A percentile compares a stretch with the other conserved stretches of the same genome.
Evolutionary conservation across 2,797 vertebrate genomes (phyloP).

Genomic region (Enteromius paludinosus): DNA sequence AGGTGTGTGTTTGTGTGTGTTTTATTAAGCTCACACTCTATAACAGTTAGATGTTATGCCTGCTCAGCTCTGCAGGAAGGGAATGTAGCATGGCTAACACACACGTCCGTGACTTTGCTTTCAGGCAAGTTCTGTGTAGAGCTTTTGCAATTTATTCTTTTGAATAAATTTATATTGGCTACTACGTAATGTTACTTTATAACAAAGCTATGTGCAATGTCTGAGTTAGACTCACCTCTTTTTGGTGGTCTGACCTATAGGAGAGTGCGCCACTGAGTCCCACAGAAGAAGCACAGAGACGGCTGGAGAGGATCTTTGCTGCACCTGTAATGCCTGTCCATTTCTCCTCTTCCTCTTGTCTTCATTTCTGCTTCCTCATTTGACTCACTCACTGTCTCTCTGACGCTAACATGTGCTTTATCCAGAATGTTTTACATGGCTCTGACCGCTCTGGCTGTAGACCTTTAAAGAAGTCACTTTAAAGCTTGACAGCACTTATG

Average conservation of each 20-base stretch:
- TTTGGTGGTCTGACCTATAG: slow-evolving; percentile 81
- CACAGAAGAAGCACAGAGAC: slow-evolving; percentile 86
- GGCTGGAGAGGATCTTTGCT: slow-evolving; percentile 93
- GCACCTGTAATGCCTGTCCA: slow-evolving; percentile 81
- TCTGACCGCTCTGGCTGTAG: slow-evolving; percentile 18
- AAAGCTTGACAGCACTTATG: not conserved
- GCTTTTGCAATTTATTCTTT: slow-evolving; percentile 33
- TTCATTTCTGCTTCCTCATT: slow-evolving; percentile 13
- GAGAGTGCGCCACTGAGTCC: slow-evolving; percentile 79
- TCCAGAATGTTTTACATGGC: not conserved
- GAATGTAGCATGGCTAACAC: slow-evolving; percentile 46
- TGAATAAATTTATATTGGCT: slow-evolving; percentile 18
- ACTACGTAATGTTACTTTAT: not conserved
- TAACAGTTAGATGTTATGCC: slow-evolving; percentile 6
- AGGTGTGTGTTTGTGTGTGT: slow-evolving; percentile 52
- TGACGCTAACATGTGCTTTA: slow-evolving; percentile 16
- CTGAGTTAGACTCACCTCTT: slow-evolving; percentile 55
- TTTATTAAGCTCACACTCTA: slow-evolving; percentile 13
- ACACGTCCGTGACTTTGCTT: not conserved
- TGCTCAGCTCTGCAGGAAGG: slow-evolving; percentile 15
- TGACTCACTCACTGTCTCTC: not conserved
- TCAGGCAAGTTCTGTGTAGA: slow-evolving; percentile 12
- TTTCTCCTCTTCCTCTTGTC: not conserved
- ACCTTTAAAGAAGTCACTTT: not conserved
- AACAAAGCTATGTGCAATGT: slow-evolving; percentile 7